These are phyloP conservation scores for Drosophila sulfurigaster DNA, from an alignment of 1,140 invertebrate species.

Conservation along the genomic window DNA sequence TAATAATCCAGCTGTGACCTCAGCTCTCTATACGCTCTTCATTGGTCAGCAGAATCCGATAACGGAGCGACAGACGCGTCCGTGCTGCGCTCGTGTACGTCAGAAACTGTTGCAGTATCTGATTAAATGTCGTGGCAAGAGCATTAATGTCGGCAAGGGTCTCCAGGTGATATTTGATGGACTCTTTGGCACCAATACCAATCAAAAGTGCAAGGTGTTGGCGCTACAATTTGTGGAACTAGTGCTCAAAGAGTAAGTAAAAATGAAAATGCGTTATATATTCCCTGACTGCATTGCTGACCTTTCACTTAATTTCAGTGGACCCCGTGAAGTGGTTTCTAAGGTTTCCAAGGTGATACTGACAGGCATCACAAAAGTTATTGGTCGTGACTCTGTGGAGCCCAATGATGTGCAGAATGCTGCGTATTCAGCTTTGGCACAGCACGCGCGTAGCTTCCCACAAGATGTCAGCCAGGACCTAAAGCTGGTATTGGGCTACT, in stretches of 20 bases:
- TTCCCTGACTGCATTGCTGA: neutral
- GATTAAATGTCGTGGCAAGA: conserved; percentile 91
- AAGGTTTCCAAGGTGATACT: conserved; percentile 89
- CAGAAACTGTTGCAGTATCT: conserved; percentile 94
- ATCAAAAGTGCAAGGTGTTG: conserved; percentile 91
- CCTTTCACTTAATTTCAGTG: conserved; percentile 84
- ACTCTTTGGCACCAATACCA: conserved; percentile 93
- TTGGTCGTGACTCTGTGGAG: conserved; percentile 86
- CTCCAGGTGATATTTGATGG: conserved; percentile 96
- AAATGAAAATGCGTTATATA: neutral
- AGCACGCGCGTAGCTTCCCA: conserved; percentile 89
- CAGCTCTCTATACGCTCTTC: conserved; percentile 91
- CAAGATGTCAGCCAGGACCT: conserved; percentile 88
- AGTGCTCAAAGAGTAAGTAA: conserved; percentile 91
- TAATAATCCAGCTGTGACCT: conserved; percentile 88
- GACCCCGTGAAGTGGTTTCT: conserved; percentile 86
- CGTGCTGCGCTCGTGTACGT: conserved; percentile 92
- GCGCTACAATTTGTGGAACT: conserved; percentile 93
- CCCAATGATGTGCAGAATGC: conserved; percentile 84
- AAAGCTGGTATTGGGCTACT: conserved; percentile 78
- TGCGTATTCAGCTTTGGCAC: conserved; percentile 74
- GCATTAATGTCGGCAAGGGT: conserved; percentile 91
- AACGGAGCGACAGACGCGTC: conserved; percentile 88
- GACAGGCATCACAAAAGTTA: conserved; percentile 90
- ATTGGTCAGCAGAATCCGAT: conserved; percentile 87